Base-by-base conservation (phyloP, 2,113 vertebrate genomes). In the Phodopus roborovskii region DNA sequence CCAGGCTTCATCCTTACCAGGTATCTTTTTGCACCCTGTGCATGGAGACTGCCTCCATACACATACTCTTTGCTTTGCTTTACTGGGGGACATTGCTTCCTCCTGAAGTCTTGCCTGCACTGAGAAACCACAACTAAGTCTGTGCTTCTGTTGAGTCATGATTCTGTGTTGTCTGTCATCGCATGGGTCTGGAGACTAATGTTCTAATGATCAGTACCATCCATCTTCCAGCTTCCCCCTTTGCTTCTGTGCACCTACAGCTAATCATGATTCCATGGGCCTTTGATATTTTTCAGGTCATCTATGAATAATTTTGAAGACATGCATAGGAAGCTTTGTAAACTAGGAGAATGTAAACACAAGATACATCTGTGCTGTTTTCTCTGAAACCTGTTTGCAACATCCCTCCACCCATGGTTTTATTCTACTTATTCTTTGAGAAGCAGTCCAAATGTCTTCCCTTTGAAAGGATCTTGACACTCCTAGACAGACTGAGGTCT, bases 1-100 rank as follows among this genome's bases (percentile, higher is more conserved):
- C 2, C 0, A 7, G 36, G 42, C 30, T 39, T 45, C 4, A 1
- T 2, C 11, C 22, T 42, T 36, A 39, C 58, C 45, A 68, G 4
- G n/a, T 45, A n/a, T 30, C 45, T 73, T 78, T 56, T 56, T 56
- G n/a, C 0, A 3, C 2, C 15, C 30, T 22, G 68, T 70, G 19
- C n/a, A 28, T 30, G 42, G 0, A 1, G 7, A 53, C 9, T 56
- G 58, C 39, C 81, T 77, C 92, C 62, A 45, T n/a, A 77, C 8
- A 86, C 39, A 30, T 45, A 82, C 22, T 28, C 56, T 75, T 20
- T 48, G 28, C 17, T n/a, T 39, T 53, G 6, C 36, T 73, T 82
- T 73, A 13, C 64, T 58, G 53, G 28, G 2, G 19, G 17, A 24
- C 7, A 39, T 5, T 3, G 7, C 24, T 89, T 62, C 11, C 64